These are phyloP conservation scores for Chiroxiphia lanceolata DNA, from an alignment of 2,797 vertebrate species.

Conservation along the genomic window DNA sequence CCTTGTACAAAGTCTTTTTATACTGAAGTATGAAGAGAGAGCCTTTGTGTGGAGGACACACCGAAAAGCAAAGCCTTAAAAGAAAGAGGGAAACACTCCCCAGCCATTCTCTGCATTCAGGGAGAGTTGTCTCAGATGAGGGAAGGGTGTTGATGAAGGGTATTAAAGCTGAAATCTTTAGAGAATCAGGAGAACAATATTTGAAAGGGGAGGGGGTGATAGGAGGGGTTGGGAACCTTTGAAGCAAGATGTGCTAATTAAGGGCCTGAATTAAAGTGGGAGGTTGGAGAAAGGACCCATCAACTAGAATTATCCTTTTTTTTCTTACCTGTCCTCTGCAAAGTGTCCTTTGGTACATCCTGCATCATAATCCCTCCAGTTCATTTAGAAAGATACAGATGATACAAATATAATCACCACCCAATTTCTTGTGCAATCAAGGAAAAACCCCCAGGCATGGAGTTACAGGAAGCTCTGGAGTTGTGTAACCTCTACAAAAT, in stretches of 20 bases:
- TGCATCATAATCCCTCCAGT: neutral
- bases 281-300: neutral
- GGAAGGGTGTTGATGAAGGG: neutral
- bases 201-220: neutral
- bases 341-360: neutral
- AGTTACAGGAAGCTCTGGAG: slow-evolving; percentile 19
- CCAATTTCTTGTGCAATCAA: slow-evolving; percentile 40
- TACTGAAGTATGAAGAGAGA: neutral
- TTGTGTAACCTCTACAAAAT: neutral
- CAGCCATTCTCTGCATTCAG: neutral
- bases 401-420: neutral
- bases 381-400: neutral
- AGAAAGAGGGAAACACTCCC: neutral
- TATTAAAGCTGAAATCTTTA: neutral
- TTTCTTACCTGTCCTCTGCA: neutral
- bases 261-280: neutral
- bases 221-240: neutral
- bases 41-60: neutral
- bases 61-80: neutral
- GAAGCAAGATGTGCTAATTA: neutral
- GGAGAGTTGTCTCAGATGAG: neutral
- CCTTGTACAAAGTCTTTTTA: neutral
- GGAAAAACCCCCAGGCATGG: neutral
- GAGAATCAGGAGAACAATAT: neutral
- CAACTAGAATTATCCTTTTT: neutral